Evolutionary conservation across 2,113 vertebrate genomes (phyloP).

Genomic region (Megaceryle maxima): DNA sequence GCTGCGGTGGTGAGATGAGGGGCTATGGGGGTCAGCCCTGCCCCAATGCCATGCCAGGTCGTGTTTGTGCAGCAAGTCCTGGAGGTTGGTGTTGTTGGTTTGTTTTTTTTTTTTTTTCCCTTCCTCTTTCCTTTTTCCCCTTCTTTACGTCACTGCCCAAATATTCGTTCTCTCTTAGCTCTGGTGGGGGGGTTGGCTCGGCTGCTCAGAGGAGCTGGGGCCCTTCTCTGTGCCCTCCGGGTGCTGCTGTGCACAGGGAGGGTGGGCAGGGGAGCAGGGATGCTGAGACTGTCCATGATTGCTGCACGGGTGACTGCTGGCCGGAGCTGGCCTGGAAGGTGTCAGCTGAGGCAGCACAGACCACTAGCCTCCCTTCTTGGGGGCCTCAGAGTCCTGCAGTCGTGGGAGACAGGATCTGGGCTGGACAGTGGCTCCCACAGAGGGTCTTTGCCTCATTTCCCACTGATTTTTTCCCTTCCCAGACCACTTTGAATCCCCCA

Average conservation of each 20-base stretch:
- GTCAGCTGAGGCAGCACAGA: fast-evolving
- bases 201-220: not conserved
- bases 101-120: not conserved
- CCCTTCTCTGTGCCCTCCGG: not conserved
- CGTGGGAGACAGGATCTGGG: not conserved
- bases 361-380: not conserved
- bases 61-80: not conserved
- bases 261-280: not conserved
- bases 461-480: not conserved
- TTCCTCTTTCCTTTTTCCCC: constrained; percentile 35
- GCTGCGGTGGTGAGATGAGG: not conserved
- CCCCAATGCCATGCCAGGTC: not conserved
- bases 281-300: not conserved
- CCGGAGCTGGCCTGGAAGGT: not conserved
- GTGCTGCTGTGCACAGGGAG: not conserved
- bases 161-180: constrained; percentile 13
- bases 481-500: not conserved
- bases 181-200: not conserved
- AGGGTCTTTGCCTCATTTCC: not conserved
- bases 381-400: not conserved
- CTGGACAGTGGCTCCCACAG: not conserved
- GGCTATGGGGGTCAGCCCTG: not conserved
- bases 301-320: not conserved
- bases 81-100: not conserved
- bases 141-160: constrained; percentile 37